A percentile compares a stretch with the other conserved stretches of the same genome.
Evolutionary conservation across 1,140 invertebrate genomes (phyloP).

Genomic region (Zaprionus lachaisei): DNA sequence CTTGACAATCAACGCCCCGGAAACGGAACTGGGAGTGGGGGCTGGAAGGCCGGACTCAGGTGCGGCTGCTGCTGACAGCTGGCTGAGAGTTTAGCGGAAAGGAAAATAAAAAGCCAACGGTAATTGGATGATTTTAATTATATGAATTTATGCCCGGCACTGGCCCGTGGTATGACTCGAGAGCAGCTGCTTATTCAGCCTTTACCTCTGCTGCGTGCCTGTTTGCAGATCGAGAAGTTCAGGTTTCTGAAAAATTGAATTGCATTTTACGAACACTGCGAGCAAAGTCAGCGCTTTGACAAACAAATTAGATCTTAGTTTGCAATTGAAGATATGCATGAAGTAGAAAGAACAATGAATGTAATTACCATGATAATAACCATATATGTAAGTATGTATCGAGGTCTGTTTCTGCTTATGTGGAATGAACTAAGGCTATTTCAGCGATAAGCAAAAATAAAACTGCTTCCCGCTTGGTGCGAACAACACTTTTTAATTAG

Average conservation of each 20-base stretch:
- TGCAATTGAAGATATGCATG: background rate
- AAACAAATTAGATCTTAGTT: background rate
- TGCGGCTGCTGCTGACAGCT: constrained; percentile 68
- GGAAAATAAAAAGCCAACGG: constrained; percentile 41
- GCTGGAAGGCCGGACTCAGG: constrained; percentile 37
- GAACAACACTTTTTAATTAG: constrained; percentile 68
- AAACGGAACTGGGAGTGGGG: constrained; percentile 35
- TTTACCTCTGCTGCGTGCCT: constrained; percentile 2
- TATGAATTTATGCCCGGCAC: constrained; percentile 57
- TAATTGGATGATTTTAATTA: constrained; percentile 80
- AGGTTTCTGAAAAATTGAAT: background rate
- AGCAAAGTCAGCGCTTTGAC: background rate
- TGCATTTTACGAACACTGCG: background rate
- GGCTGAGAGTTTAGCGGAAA: constrained; percentile 26
- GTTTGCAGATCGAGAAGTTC: background rate
- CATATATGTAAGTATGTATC: background rate
- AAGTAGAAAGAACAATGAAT: too few relatives aligned
- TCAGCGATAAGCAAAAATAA: background rate
- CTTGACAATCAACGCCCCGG: constrained; percentile 59
- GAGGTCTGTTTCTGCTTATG: too few relatives aligned
- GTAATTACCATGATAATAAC: background rate
- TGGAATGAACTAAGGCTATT: background rate
- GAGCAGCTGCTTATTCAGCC: background rate
- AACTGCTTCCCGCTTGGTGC: constrained; percentile 9
- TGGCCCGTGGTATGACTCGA: background rate